phyloP scores from a whole-genome alignment of 2,113 vertebrate species.

The Marmota flaviventris region DNA sequence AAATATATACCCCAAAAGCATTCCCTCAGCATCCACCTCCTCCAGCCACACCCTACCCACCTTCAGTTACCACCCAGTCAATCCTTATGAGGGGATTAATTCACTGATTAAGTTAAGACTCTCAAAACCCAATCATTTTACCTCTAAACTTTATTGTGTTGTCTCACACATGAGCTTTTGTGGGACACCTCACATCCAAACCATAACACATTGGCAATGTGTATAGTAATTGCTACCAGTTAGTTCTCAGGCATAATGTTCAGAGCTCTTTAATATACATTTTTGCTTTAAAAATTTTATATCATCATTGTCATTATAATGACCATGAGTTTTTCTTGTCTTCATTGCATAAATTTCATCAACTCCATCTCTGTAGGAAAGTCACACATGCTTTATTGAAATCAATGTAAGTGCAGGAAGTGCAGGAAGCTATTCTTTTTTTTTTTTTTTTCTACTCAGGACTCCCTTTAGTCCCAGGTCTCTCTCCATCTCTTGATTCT shows the following conservation, averaged over 20 bases:
- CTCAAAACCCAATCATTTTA: no score
- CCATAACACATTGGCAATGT: neutral
- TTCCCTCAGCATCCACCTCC: no score
- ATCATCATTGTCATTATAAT: neutral
- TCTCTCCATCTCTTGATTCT: neutral
- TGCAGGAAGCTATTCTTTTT: neutral
- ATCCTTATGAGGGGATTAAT: no score
- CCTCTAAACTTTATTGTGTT: no score
- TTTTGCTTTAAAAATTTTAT: neutral
- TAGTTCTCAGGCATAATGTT: neutral
- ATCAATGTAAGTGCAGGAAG: neutral
- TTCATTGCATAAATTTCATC: neutral
- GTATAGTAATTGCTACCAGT: neutral
- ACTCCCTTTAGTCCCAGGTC: neutral
- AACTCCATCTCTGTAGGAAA: neutral
- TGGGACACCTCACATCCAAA: no score
- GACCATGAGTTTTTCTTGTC: neutral
- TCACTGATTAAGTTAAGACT: no score
- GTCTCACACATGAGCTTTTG: no score
- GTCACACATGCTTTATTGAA: neutral
- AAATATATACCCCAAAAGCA: no score
- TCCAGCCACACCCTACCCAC: no score
- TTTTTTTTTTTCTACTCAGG: neutral
- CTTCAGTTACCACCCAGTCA: no score
- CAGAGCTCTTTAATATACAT: neutral